Evolutionary conservation across 2,113 vertebrate genomes (phyloP).

Genomic region (Rhombomys opimus): DNA sequence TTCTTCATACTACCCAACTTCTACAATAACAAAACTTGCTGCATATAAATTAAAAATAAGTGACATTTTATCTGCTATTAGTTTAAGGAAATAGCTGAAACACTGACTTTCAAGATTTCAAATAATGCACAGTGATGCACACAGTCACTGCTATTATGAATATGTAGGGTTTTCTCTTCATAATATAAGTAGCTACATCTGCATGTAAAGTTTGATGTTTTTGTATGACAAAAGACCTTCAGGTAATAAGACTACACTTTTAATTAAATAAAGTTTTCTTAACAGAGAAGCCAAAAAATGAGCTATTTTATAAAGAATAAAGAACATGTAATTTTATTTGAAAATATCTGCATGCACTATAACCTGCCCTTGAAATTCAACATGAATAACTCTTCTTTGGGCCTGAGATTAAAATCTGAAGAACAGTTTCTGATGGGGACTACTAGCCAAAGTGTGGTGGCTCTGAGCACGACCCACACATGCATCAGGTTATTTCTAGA

Average conservation of each 20-base stretch:
- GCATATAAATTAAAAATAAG: not conserved
- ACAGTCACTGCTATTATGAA: not conserved
- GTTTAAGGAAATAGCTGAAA: not conserved
- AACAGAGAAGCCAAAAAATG: not conserved
- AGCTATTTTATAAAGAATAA: not conserved
- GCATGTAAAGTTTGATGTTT: not conserved
- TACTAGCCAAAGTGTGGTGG: too few species aligned
- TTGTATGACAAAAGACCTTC: not conserved
- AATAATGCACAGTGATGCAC: not conserved
- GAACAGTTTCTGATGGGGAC: not conserved
- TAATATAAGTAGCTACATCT: not conserved
- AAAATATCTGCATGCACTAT: not conserved
- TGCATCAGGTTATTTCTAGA: not conserved
- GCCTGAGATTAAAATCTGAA: not conserved
- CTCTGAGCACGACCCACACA: not conserved
- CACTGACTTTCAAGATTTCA: not conserved
- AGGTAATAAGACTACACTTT: not conserved
- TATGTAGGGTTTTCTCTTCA: not conserved
- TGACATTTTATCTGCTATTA: not conserved
- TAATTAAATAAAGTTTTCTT: constrained; percentile 6
- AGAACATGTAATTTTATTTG: not conserved
- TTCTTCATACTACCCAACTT: not conserved
- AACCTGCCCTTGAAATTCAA: not conserved
- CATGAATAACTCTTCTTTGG: too few species aligned
- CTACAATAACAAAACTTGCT: not conserved